Percentiles rank a stretch among this genome's conserved stretches.
Conservation (phyloP, 2,797 vertebrate genomes). For the Smutsia temminckii region DNA sequence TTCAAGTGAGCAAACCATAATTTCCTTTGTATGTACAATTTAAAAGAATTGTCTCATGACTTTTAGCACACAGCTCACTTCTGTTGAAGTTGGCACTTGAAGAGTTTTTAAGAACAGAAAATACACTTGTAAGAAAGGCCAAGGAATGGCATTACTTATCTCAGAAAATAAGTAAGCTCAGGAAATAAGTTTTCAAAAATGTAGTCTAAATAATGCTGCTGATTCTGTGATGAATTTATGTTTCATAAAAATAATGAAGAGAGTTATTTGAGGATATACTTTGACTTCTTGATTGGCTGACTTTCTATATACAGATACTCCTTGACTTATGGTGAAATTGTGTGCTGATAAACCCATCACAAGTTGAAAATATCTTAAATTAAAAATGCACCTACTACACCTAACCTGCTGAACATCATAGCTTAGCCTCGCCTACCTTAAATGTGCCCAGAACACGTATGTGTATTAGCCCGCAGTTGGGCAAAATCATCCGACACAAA, state of each 20-base stretch:
- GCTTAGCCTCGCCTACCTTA: not conserved
- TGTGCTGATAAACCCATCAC: not conserved
- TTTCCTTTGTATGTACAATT: conserved; percentile 5
- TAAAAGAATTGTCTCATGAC: not conserved
- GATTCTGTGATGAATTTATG: not conserved
- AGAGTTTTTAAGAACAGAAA: conserved; percentile 53
- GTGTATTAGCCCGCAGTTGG: not conserved
- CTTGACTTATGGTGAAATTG: not conserved
- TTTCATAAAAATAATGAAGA: not conserved
- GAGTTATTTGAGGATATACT: not conserved
- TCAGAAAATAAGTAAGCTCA: conserved; percentile 16
- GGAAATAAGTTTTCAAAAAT: conserved; percentile 15
- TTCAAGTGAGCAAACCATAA: conserved; percentile 22
- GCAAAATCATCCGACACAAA: not conserved
- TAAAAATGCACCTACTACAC: not conserved
- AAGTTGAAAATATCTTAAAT: too few relatives aligned
- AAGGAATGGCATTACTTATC: not conserved
- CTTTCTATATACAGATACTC: not conserved
- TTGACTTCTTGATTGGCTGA: not conserved
- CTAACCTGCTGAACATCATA: not conserved
- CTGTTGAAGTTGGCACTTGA: not conserved
- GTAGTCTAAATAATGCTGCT: not conserved
- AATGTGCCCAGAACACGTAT: not conserved
- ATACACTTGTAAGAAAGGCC: not conserved
- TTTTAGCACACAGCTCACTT: conserved; percentile 38